These are phyloP conservation scores for Tholera decimalis DNA, from an alignment of 2,888 invertebrate genomes.

Conservation along the genomic window DNA sequence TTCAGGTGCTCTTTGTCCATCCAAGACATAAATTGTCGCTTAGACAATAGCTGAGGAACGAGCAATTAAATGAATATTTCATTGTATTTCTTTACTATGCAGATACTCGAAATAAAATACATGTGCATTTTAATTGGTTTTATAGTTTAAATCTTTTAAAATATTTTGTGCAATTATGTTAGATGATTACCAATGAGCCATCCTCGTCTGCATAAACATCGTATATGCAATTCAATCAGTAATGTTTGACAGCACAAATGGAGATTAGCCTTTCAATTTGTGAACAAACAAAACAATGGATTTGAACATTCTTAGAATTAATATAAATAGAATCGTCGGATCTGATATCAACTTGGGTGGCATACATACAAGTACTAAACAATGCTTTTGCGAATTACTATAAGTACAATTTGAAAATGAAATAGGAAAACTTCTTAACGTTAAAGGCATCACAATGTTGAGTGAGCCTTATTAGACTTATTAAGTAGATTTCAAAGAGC, in stretches of 20 bases:
- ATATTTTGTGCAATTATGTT: constrained; percentile 68
- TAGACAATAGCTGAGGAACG: constrained; percentile 79
- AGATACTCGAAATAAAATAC: constrained; percentile 59
- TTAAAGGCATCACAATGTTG: not conserved
- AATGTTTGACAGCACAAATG: constrained; percentile 58
- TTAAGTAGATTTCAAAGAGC: too few relatives aligned
- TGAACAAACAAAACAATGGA: constrained; percentile 58
- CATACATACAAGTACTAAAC: constrained; percentile 12
- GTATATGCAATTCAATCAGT: constrained; percentile 51
- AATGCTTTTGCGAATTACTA: constrained; percentile 16
- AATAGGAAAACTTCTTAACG: not conserved
- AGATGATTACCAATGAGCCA: constrained; percentile 70
- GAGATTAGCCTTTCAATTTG: constrained; percentile 51
- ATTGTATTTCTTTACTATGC: constrained; percentile 72
- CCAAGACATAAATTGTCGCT: constrained; percentile 77
- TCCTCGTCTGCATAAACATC: constrained; percentile 36
- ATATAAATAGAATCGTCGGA: constrained; percentile 45
- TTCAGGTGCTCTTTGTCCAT: constrained; percentile 66
- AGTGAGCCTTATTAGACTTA: not conserved
- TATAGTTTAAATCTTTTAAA: constrained; percentile 63
- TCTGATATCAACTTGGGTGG: constrained; percentile 57
- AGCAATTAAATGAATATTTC: constrained; percentile 85
- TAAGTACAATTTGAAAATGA: not conserved
- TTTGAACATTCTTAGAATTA: constrained; percentile 47
- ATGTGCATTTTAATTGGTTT: constrained; percentile 73